A percentile compares a stretch with the other conserved stretches of the same genome.
Evolutionary conservation across 2,888 invertebrate genomes (phyloP).

Genomic region (Macrosiphum euphorbiae): DNA sequence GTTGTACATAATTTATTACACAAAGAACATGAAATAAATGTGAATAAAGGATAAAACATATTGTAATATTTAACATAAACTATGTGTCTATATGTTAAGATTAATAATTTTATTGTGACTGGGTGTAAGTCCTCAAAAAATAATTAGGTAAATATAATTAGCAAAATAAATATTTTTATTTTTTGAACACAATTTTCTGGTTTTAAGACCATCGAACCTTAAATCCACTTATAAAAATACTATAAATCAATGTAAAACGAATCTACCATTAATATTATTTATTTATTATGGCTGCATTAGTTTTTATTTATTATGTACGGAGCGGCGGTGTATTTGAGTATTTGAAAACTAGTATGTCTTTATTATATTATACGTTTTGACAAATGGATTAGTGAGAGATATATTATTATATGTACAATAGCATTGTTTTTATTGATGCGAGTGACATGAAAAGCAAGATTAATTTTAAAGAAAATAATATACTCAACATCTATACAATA

Average conservation of each 20-base stretch:
- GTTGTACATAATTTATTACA: not conserved
- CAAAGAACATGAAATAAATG: not conserved
- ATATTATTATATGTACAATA: not conserved
- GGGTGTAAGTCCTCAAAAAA: not conserved
- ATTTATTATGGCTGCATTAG: not conserved
- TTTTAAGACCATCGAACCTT: not conserved
- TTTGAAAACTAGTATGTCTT: slow-evolving; percentile 22
- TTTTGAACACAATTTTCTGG: not conserved
- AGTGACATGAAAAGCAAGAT: slow-evolving; percentile 21
- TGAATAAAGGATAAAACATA: not conserved
- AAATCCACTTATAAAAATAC: not conserved
- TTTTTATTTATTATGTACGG: not conserved
- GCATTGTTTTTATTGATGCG: slow-evolving; percentile 31
- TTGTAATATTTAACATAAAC: not conserved
- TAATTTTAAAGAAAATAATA: slow-evolving; percentile 29
- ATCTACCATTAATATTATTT: not conserved
- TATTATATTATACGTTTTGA: slow-evolving; percentile 41
- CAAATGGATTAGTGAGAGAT: slow-evolving; percentile 17
- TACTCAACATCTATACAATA: not conserved
- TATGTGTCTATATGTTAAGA: not conserved
- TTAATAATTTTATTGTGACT: not conserved
- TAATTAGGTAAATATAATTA: too few species aligned
- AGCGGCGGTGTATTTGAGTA: not conserved
- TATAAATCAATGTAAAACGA: not conserved
- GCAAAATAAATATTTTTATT: not conserved